Evolutionary conservation across 2,113 vertebrate species (phyloP).

Genomic region (Nycticorax nycticorax): DNA sequence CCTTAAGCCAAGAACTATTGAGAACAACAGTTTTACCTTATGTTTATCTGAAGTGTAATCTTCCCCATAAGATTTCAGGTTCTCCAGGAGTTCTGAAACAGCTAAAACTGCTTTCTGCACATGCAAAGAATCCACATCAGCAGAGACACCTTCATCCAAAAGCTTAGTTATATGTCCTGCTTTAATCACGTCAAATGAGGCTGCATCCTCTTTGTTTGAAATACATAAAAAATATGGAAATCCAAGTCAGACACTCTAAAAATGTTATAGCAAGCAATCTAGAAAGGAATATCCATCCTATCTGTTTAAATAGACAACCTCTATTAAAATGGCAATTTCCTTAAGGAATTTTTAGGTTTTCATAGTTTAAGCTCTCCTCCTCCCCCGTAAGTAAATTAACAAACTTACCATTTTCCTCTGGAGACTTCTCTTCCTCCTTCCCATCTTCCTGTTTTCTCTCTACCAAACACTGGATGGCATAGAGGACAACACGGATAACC

Average conservation of each 20-base stretch:
- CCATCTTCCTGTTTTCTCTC: conserved; percentile 75
- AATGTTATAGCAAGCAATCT: background rate
- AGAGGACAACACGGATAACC: conserved; percentile 83
- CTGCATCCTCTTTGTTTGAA: conserved; percentile 59
- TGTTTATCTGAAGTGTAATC: conserved; percentile 76
- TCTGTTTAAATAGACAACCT: background rate
- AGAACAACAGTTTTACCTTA: conserved; percentile 71
- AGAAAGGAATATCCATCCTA: background rate
- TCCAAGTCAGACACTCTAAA: background rate
- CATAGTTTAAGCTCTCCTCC: background rate
- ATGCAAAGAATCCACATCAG: conserved; percentile 81
- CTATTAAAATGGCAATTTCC: background rate
- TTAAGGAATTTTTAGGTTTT: background rate
- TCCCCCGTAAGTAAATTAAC: background rate
- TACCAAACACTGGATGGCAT: conserved; percentile 86
- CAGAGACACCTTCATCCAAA: conserved; percentile 84
- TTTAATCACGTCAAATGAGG: conserved; percentile 77
- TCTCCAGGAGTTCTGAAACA: conserved; percentile 80
- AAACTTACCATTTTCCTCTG: conserved; percentile 60
- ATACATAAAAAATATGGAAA: background rate
- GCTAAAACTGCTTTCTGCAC: conserved; percentile 75
- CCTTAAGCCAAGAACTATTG: background rate
- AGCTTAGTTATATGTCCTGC: conserved; percentile 85
- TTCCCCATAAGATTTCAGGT: conserved; percentile 80
- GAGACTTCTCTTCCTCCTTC: conserved; percentile 20